Evolutionary conservation across 2,888 invertebrate species (phyloP).

Genomic region (Nesidiocoris tenuis): DNA sequence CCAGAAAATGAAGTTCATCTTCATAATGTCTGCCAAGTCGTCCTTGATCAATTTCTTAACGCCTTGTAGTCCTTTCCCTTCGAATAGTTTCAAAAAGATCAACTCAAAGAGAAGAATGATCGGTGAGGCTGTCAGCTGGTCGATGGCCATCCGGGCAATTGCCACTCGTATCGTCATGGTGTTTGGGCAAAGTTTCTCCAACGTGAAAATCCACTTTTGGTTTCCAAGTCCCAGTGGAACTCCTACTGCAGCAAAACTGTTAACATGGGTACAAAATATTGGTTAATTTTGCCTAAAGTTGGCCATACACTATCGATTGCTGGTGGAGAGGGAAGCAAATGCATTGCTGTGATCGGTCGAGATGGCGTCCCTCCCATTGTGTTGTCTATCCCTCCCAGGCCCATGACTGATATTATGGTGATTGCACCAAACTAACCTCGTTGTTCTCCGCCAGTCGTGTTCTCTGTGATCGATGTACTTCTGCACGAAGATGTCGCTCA

Average conservation of each 20-base stretch:
- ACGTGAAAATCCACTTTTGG: slow-evolving; percentile 25
- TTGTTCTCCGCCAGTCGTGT: neutral
- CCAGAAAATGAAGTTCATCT: slow-evolving; percentile 29
- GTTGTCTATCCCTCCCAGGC: no score
- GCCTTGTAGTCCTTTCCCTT: neutral
- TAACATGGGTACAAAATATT: no score
- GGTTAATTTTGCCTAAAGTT: no score
- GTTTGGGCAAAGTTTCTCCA: slow-evolving; percentile 21
- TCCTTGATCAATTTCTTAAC: neutral
- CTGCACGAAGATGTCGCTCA: slow-evolving; percentile 25
- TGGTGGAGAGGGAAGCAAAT: no score
- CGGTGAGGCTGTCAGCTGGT: slow-evolving; percentile 24
- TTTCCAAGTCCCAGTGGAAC: slow-evolving; percentile 3
- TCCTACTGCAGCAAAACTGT: slow-evolving; percentile 18
- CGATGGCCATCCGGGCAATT: slow-evolving; percentile 6
- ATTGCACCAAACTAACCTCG: slow-evolving; percentile 20
- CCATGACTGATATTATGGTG: no score
- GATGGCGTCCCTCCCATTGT: no score
- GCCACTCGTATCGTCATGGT: slow-evolving; percentile 15
- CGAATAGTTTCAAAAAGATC: slow-evolving; percentile 12
- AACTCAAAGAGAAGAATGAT: slow-evolving; percentile 5
- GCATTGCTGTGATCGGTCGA: no score
- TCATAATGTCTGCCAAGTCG: slow-evolving; percentile 6
- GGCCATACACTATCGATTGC: no score
- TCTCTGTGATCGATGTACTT: slow-evolving; percentile 15